These are phyloP conservation scores for Chelidonichthys spinosus DNA, from an alignment of 2,797 vertebrate species.

Conservation along the genomic window DNA sequence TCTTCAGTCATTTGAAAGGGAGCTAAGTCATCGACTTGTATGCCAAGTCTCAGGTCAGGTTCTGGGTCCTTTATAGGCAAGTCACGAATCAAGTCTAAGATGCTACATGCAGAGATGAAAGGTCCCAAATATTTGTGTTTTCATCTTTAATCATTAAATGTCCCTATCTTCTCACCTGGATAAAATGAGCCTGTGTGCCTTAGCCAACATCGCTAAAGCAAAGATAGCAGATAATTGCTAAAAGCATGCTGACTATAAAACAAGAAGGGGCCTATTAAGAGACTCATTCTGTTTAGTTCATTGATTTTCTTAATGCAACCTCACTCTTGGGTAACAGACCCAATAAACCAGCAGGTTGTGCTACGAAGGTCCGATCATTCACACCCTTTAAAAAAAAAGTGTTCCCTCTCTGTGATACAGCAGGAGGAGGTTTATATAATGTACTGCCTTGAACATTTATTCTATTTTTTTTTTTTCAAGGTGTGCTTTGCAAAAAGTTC, in stretches of 20 bases:
- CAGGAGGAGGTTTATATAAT: background rate
- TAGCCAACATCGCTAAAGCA: background rate
- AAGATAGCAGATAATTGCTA: background rate
- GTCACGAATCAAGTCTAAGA: background rate
- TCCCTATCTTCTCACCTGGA: background rate
- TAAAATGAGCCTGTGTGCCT: background rate
- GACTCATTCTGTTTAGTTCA: constrained; percentile 9
- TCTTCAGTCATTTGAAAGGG: constrained; percentile 9
- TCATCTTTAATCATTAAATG: background rate
- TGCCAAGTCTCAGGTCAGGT: background rate
- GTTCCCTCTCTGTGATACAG: background rate
- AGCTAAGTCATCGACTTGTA: constrained; percentile 1
- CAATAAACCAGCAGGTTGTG: constrained; percentile 7
- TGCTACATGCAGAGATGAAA: background rate
- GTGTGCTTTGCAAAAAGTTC: background rate
- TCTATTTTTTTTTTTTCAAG: constrained; percentile 1
- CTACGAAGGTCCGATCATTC: background rate
- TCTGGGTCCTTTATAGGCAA: background rate
- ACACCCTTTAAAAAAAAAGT: background rate
- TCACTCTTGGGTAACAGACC: background rate
- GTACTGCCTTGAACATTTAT: background rate
- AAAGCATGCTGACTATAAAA: constrained; percentile 21
- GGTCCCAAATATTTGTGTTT: background rate
- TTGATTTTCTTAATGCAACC: constrained; percentile 8
- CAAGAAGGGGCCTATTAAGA: constrained; percentile 6